These are phyloP conservation scores for Diplodus puntazzo DNA, from an alignment of 2,797 vertebrate species.

Conservation along the genomic window DNA sequence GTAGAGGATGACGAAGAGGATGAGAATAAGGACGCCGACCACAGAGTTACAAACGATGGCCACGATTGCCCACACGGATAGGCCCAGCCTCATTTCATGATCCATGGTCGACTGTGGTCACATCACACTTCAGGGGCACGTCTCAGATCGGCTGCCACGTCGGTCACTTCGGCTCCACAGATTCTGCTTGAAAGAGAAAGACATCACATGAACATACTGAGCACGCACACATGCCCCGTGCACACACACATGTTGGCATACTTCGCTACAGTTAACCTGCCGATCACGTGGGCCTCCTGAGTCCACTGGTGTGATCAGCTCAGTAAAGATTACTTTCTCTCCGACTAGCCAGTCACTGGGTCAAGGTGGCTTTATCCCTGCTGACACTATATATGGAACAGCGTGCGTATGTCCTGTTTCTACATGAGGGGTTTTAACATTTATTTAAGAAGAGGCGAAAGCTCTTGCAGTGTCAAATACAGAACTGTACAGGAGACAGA, in stretches of 20 bases:
- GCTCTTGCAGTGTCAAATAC: slow-evolving; percentile 6
- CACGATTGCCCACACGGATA: slow-evolving; percentile 82
- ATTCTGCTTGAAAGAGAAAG: slow-evolving; percentile 54
- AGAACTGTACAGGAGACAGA: neutral
- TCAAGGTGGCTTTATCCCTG: slow-evolving; percentile 47
- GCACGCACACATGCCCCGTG: no score
- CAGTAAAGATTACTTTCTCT: slow-evolving; percentile 63
- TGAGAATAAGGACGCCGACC: slow-evolving; percentile 83
- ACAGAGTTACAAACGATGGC: slow-evolving; percentile 86
- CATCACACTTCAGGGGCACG: slow-evolving; percentile 1
- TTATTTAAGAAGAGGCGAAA: neutral
- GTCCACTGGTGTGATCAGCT: slow-evolving; percentile 46
- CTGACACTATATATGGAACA: slow-evolving; percentile 37
- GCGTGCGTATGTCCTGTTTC: neutral
- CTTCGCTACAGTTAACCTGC: slow-evolving; percentile 43
- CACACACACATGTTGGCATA: slow-evolving; percentile 15
- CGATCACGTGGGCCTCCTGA: slow-evolving; percentile 46
- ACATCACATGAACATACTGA: slow-evolving; percentile 9
- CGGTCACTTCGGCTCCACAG: neutral
- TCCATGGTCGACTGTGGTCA: slow-evolving; percentile 73
- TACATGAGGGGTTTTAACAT: slow-evolving; percentile 16
- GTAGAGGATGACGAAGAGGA: slow-evolving; percentile 86
- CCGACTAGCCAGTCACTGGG: slow-evolving; percentile 38
- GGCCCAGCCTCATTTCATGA: slow-evolving; percentile 72
- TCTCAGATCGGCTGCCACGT: neutral